These are phyloP conservation scores for Castor canadensis DNA, from an alignment of 2,113 vertebrate species.

Conservation along the genomic window DNA sequence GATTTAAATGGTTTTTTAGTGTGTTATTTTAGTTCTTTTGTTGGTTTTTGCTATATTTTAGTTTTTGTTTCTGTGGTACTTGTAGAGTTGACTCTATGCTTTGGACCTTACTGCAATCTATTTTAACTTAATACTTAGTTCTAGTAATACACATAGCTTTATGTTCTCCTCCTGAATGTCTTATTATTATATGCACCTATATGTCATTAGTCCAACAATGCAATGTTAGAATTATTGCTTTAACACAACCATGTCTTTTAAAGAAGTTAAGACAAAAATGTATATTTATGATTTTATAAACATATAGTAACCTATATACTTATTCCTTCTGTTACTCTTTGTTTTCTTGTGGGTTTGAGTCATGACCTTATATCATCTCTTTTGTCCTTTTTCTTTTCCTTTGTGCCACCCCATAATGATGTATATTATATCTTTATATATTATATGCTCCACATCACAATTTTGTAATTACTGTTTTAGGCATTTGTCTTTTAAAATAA, in stretches of 20 bases:
- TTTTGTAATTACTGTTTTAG: not conserved
- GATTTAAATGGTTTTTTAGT: not conserved
- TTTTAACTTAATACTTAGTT: not conserved
- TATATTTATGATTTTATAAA: not conserved
- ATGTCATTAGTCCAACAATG: not conserved
- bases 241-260: not conserved
- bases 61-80: not conserved
- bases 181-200: not conserved
- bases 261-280: not conserved
- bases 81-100: not conserved
- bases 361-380: not conserved
- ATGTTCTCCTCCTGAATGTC: not conserved
- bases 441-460: not conserved
- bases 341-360: not conserved
- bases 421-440: not conserved
- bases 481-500: not conserved
- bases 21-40: not conserved
- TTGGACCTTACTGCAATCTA: not conserved
- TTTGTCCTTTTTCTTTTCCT: not conserved
- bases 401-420: not conserved
- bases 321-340: not conserved
- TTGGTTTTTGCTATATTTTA: not conserved
- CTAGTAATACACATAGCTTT: not conserved
- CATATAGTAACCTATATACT: not conserved
- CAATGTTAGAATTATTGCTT: not conserved